A percentile compares a stretch with the other conserved stretches of the same genome.
Evolutionary conservation across 2,113 vertebrate genomes (phyloP).

Genomic region (Rhadina sibilatrix): DNA sequence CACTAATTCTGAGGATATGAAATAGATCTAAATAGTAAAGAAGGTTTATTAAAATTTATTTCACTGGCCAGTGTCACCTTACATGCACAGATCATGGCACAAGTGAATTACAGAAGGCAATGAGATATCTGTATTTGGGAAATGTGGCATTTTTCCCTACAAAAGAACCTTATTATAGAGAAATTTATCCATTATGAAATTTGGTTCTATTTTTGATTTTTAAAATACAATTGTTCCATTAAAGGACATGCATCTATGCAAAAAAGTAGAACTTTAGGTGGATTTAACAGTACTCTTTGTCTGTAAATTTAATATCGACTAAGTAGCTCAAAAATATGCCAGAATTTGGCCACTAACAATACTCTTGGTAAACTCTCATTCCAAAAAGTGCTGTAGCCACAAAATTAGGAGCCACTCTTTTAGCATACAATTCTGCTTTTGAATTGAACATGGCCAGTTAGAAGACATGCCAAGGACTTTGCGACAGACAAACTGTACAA

Average conservation of each 20-base stretch:
- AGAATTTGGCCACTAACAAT: neutral
- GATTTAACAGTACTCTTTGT: neutral
- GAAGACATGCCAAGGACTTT: slow-evolving; percentile 32
- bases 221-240: neutral
- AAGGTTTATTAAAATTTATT: neutral
- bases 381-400: neutral
- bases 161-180: neutral
- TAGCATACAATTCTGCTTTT: neutral
- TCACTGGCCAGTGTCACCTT: neutral
- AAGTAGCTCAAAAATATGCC: neutral
- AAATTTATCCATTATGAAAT: neutral
- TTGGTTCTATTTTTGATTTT: neutral
- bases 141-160: neutral
- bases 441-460: neutral
- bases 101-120: neutral
- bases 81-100: neutral
- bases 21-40: neutral
- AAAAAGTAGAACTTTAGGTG: neutral
- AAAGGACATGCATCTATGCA: neutral
- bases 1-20: neutral
- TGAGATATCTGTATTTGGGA: neutral
- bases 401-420: neutral
- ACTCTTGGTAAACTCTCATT: neutral
- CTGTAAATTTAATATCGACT: neutral
- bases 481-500: neutral